A percentile compares a stretch with the other conserved stretches of the same genome.
Evolutionary conservation across 2,797 vertebrate genomes (phyloP).

Genomic region (Crocodylus rhombifer): DNA sequence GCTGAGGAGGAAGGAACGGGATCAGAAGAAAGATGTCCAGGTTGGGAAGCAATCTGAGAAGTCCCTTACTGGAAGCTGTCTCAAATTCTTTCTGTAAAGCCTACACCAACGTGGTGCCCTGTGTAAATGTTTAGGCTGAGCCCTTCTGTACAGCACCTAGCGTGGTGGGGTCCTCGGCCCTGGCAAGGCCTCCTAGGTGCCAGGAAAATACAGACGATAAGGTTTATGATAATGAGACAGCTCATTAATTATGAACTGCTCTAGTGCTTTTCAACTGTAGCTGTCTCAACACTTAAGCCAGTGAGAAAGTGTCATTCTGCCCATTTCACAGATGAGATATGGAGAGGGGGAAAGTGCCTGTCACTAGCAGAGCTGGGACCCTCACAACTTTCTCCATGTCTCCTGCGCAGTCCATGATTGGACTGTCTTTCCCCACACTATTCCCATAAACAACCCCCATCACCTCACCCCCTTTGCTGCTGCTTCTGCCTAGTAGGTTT

Average conservation of each 20-base stretch:
- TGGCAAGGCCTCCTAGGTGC: not conserved
- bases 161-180: not conserved
- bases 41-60: conserved; percentile 16
- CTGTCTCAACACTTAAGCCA: not conserved
- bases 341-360: not conserved
- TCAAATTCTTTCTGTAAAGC: not conserved
- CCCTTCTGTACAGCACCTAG: not conserved
- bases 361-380: not conserved
- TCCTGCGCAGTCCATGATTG: not conserved
- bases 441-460: not conserved
- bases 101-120: no score
- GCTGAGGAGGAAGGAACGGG: conserved; percentile 12
- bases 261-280: not conserved
- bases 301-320: not conserved
- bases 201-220: not conserved
- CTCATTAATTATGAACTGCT: not conserved
- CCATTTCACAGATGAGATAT: not conserved
- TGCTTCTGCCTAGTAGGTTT: not conserved
- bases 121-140: no score
- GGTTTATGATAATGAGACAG: not conserved
- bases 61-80: not conserved
- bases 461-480: accelerated
- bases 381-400: no score
- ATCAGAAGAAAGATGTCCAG: conserved; percentile 49
- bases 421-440: not conserved